phyloP scores from a whole-genome alignment of 2,113 vertebrate species.

The Numida meleagris region DNA sequence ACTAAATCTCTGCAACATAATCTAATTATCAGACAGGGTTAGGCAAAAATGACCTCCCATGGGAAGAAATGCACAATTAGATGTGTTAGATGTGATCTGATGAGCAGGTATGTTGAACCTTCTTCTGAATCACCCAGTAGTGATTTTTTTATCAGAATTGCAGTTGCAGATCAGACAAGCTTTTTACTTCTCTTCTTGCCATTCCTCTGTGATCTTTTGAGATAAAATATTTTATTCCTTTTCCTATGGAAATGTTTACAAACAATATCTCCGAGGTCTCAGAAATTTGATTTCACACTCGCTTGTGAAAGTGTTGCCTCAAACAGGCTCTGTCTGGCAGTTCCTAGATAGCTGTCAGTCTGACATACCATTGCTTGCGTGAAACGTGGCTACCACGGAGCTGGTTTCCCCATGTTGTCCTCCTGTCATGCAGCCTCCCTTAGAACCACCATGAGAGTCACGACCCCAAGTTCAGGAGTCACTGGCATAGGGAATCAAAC shows the following conservation, averaged over 20 bases:
- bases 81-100: constrained; percentile 65
- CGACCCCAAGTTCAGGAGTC: neutral
- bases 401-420: neutral
- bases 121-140: constrained; percentile 11
- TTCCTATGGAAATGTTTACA: neutral
- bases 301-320: neutral
- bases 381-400: neutral
- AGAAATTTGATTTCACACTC: neutral
- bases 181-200: constrained; percentile 22
- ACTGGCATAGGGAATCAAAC: neutral
- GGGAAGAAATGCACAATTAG: constrained; percentile 67
- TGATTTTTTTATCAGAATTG: constrained; percentile 57
- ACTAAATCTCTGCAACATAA: constrained; percentile 64
- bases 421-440: neutral
- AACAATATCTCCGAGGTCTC: neutral
- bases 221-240: constrained; percentile 41
- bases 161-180: constrained; percentile 44
- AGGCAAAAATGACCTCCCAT: constrained; percentile 68
- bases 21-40: constrained; percentile 70
- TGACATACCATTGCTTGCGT: neutral
- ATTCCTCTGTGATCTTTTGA: constrained; percentile 27
- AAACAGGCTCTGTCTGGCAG: neutral
- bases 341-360: neutral
- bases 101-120: constrained; percentile 56
- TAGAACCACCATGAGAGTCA: rapidly evolving